These are phyloP conservation scores for Yoshiicerus persimilis DNA, from an alignment of 1,140 invertebrate genomes.

Conservation along the genomic window DNA sequence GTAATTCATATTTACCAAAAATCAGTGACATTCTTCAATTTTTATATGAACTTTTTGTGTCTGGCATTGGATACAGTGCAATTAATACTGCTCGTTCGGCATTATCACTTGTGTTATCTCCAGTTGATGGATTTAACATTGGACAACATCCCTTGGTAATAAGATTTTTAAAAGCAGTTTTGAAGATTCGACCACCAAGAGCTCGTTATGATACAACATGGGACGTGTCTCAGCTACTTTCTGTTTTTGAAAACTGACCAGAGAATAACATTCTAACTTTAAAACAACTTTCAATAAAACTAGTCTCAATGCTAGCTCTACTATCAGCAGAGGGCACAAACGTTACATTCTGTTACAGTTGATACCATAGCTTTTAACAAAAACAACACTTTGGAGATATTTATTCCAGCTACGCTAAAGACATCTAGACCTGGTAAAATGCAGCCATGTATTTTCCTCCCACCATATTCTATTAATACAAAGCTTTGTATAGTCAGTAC, in stretches of 20 bases:
- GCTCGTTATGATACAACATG: conserved; percentile 1
- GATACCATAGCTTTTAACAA: neutral
- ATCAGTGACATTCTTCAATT: too few species aligned
- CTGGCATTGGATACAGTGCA: too few species aligned
- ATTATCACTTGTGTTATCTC: too few species aligned
- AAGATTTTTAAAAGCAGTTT: neutral
- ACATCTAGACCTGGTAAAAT: neutral
- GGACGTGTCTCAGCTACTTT: neutral
- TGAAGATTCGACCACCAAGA: neutral
- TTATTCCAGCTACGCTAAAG: neutral
- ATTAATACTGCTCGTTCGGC: too few species aligned
- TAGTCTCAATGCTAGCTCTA: neutral
- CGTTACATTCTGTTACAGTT: neutral
- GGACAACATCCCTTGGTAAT: neutral
- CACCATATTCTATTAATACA: neutral
- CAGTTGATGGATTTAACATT: too few species aligned
- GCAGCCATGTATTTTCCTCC: neutral
- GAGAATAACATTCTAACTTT: neutral
- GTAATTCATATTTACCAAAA: too few species aligned
- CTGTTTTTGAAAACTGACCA: neutral
- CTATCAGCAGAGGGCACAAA: neutral
- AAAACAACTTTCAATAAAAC: neutral
- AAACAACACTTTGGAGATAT: neutral
- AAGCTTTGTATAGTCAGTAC: neutral
- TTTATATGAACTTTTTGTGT: too few species aligned